These are phyloP conservation scores for Tinea semifulvella DNA, from an alignment of 2,888 invertebrate species.

Conservation along the genomic window DNA sequence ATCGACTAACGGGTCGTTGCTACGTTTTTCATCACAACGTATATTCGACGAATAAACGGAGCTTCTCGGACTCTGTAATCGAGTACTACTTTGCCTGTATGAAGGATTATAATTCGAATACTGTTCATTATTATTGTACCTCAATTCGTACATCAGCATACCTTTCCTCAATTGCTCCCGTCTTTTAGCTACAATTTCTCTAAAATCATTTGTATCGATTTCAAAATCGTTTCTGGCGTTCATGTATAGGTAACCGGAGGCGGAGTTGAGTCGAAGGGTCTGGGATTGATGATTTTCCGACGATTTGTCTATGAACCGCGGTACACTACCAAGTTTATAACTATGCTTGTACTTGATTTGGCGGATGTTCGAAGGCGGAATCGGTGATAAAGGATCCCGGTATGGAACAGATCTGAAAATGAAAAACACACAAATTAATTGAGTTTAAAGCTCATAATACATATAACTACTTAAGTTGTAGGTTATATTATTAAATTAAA, in stretches of 20 bases:
- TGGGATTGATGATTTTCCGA: slow-evolving; percentile 46
- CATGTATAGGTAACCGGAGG: slow-evolving; percentile 60
- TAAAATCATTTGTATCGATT: slow-evolving; percentile 54
- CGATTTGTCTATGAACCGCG: slow-evolving; percentile 53
- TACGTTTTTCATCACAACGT: slow-evolving; percentile 36
- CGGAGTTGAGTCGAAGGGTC: slow-evolving; percentile 53
- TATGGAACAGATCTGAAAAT: slow-evolving; percentile 49
- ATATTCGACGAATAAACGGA: slow-evolving; percentile 51
- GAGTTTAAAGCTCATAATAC: too few species aligned
- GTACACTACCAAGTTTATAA: slow-evolving; percentile 42
- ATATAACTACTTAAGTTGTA: too few species aligned
- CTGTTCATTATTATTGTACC: slow-evolving; percentile 42
- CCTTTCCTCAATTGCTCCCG: slow-evolving; percentile 50
- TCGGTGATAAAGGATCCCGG: slow-evolving; percentile 54
- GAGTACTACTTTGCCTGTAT: slow-evolving; percentile 30
- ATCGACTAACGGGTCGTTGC: slow-evolving; percentile 55
- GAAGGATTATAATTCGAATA: slow-evolving; percentile 37
- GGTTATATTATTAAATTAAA: too few species aligned
- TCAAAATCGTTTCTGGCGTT: slow-evolving; percentile 61
- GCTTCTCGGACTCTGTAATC: slow-evolving; percentile 42
- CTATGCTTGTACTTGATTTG: slow-evolving; percentile 39
- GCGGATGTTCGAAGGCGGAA: slow-evolving; percentile 47
- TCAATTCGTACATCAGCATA: slow-evolving; percentile 46
- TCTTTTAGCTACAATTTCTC: slow-evolving; percentile 52
- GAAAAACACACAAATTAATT: too few species aligned